phyloP scores from a whole-genome alignment of 2,113 vertebrate genomes.

The Isurus oxyrinchus region DNA sequence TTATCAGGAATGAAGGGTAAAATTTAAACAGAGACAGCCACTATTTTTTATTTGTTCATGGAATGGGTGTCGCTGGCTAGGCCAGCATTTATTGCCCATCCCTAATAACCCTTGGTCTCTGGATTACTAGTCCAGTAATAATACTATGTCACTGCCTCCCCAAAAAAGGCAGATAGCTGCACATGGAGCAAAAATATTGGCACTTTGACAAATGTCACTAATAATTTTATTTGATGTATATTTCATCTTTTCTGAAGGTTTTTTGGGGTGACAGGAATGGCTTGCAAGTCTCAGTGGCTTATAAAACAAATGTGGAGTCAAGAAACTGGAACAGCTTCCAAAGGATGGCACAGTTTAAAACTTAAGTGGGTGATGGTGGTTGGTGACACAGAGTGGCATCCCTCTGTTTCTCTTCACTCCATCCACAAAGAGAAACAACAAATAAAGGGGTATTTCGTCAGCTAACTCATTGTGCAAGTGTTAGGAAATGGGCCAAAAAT shows the following conservation, averaged over 20 bases:
- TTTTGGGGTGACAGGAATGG: neutral
- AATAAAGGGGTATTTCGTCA: neutral
- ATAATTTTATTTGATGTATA: neutral
- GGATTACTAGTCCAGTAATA: no score
- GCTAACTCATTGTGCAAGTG: neutral
- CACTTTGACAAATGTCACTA: neutral
- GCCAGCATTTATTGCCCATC: no score
- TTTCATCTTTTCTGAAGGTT: neutral
- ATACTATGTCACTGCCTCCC: no score
- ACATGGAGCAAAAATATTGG: neutral
- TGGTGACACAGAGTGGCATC: neutral
- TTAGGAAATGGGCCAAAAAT: neutral
- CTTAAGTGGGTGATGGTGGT: neutral
- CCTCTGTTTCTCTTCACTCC: neutral
- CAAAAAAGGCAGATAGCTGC: neutral
- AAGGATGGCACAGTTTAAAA: neutral
- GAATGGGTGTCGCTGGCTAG: no score
- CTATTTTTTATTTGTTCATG: no score
- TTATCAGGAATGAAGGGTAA: neutral
- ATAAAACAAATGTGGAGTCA: neutral
- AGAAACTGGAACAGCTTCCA: neutral
- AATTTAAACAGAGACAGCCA: neutral
- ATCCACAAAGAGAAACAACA: neutral
- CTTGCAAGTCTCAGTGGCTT: neutral
- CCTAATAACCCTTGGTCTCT: no score